Evolutionary conservation across 2,888 invertebrate species (phyloP).

Genomic region (Sialis lutaria): DNA sequence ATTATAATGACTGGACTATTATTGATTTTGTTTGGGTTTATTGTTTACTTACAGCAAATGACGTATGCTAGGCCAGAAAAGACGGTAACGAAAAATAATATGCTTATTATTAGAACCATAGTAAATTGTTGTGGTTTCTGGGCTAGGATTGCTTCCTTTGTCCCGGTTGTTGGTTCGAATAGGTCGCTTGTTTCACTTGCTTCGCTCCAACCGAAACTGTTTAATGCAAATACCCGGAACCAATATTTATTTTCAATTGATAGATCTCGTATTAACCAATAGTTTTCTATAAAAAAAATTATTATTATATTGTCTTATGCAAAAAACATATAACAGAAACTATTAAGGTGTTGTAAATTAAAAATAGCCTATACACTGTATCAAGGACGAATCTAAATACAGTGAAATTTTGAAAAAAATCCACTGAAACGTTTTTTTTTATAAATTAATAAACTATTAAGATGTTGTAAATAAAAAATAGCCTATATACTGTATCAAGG

Average conservation of each 20-base stretch:
- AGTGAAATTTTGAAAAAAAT: no score
- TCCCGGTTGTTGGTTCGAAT: slow-evolving; percentile 29
- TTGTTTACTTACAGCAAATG: slow-evolving; percentile 29
- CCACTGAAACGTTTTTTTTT: no score
- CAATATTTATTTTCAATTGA: slow-evolving; percentile 41
- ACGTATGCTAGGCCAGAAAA: slow-evolving; percentile 27
- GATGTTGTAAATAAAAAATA: no score
- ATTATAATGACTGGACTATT: no score
- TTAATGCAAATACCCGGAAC: slow-evolving; percentile 64
- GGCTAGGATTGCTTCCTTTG: slow-evolving; percentile 22
- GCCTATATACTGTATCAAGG: no score
- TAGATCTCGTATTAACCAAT: slow-evolving; percentile 60
- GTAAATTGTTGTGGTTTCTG: slow-evolving; percentile 33
- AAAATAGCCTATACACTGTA: no score
- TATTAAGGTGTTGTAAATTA: no score
- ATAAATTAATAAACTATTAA: no score
- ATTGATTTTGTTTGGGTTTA: not conserved
- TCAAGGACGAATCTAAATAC: no score
- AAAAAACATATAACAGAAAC: no score
- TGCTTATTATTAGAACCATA: slow-evolving; percentile 42
- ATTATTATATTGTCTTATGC: no score
- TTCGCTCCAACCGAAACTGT: slow-evolving; percentile 67
- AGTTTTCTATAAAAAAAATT: slow-evolving; percentile 36
- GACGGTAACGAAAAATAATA: slow-evolving; percentile 27
- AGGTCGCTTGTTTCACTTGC: slow-evolving; percentile 50